A percentile compares a stretch with the other conserved stretches of the same genome.
These are phyloP conservation scores for Bradynema listronoti DNA, from an alignment of 1,140 invertebrate genomes.

Conservation along the genomic window DNA sequence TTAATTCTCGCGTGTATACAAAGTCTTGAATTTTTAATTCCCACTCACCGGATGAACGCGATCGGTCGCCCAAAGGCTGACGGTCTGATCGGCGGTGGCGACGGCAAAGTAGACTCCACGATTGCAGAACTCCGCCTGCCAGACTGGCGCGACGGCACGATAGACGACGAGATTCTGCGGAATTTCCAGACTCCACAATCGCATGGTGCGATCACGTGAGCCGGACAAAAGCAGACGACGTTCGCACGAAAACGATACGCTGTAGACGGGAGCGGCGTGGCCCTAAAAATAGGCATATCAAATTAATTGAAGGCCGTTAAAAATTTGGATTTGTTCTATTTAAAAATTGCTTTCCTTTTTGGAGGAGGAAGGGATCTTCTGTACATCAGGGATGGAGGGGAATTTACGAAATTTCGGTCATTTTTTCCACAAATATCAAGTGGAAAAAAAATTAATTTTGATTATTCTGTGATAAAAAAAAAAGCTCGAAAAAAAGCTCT, in stretches of 20 bases:
- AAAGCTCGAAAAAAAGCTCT: too few relatives aligned
- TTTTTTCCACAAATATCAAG: too few relatives aligned
- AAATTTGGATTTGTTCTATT: too few relatives aligned
- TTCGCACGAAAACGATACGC: slow-evolving; percentile 82
- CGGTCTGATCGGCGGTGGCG: slow-evolving; percentile 81
- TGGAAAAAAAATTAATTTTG: too few relatives aligned
- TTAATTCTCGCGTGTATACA: too few relatives aligned
- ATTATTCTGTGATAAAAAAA: too few relatives aligned
- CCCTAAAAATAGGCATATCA: slow-evolving; percentile 75
- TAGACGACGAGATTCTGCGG: slow-evolving; percentile 90
- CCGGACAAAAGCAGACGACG: slow-evolving; percentile 77
- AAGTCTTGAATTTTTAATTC: too few relatives aligned
- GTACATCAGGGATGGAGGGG: too few relatives aligned
- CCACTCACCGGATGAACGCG: slow-evolving; percentile 81
- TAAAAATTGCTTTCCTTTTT: too few relatives aligned
- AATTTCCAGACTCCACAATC: slow-evolving; percentile 88
- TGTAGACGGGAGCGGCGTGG: slow-evolving; percentile 82
- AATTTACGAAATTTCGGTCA: too few relatives aligned
- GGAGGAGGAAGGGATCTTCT: too few relatives aligned
- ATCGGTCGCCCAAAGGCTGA: slow-evolving; percentile 88
- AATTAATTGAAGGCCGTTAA: too few relatives aligned
- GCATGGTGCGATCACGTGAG: slow-evolving; percentile 85
- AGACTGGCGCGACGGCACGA: slow-evolving; percentile 36
- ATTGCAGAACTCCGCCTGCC: slow-evolving; percentile 65
- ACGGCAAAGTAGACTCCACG: slow-evolving; percentile 89